A percentile compares a stretch with the other conserved stretches of the same genome.
These are phyloP conservation scores for Acipenser ruthenus DNA, from an alignment of 2,797 vertebrate genomes.

Conservation along the genomic window DNA sequence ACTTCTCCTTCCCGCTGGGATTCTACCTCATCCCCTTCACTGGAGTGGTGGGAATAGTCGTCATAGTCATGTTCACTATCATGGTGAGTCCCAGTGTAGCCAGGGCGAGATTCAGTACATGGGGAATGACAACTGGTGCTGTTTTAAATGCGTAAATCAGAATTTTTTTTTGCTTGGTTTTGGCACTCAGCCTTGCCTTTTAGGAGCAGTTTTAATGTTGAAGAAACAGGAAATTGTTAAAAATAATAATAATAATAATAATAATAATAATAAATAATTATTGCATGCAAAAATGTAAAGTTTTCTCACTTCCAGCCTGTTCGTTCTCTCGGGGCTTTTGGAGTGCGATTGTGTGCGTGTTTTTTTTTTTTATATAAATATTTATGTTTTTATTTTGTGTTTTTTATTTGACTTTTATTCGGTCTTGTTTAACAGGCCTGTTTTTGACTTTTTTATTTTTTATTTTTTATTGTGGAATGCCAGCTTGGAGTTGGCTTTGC, in stretches of 20 bases:
- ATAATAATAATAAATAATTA: no score
- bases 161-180: not conserved
- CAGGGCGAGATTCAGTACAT: no score
- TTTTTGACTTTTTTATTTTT: not conserved
- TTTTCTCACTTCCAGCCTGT: no score
- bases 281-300: no score
- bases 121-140: not conserved
- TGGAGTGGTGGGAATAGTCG: constrained; percentile 73
- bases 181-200: not conserved
- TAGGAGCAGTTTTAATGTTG: no score
- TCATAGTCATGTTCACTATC: constrained; percentile 70
- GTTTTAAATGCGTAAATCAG: not conserved
- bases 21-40: constrained; percentile 86
- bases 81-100: constrained; percentile 57
- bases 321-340: no score
- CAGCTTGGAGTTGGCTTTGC: not conserved
- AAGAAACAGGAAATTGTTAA: no score
- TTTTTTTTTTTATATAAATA: not conserved
- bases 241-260: no score
- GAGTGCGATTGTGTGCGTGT: not conserved
- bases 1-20: constrained; percentile 70
- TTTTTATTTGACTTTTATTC: not conserved
- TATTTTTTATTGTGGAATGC: no score
- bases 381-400: not conserved
- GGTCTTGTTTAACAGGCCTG: no score